Evolutionary conservation across 2,888 invertebrate genomes (phyloP), one percentile per base, ranked within the genome.

Genomic region (Apamea crenata): DNA sequence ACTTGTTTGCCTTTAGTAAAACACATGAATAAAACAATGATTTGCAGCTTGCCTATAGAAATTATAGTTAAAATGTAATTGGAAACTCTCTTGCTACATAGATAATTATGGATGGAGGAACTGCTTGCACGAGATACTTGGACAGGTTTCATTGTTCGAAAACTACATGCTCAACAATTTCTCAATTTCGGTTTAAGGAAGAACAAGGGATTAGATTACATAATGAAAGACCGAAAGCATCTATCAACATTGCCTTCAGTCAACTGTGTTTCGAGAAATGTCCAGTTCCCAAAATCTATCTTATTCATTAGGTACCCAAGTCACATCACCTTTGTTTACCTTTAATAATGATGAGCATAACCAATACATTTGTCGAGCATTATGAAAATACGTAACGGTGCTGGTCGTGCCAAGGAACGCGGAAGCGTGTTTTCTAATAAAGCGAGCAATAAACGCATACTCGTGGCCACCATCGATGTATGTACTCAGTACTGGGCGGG

Each of bases 341-440:
- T 77, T 78, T 87, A 89, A 88, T 89, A 90, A 81, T 89, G 87
- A 91, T 88, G 89, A 90, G 86, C 83, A 83, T 77, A 79, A 83
- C 85, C 87, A 88, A 86, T 87, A 86, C 85, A 81, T 90, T 89
- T 88, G 85, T 90, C 81, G 86, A 88, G 87, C 84, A 90, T 92
- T 93, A 94, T 93, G 93, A 90, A 93, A 92, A 95, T 91, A 85
- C 88, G 90, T 94, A 95, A 94, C 94, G 93, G 94, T 93, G 91
- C 88, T 90, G 88, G 86, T 89, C 87, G 90, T 88, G 90, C 90
- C 88, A 91, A 93, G 94, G 95, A 95, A 96, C 94, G 95, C 96
- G 95, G 95, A 95, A 96, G 93, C 91, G 90, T 92, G 93, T 93
- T 95, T 95, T 95, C 94, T 95, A 94, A 95, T 95, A 96, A 94